Base-by-base conservation (phyloP, 64 coral and sea anemone genomes). In the Porites lutea region DNA sequence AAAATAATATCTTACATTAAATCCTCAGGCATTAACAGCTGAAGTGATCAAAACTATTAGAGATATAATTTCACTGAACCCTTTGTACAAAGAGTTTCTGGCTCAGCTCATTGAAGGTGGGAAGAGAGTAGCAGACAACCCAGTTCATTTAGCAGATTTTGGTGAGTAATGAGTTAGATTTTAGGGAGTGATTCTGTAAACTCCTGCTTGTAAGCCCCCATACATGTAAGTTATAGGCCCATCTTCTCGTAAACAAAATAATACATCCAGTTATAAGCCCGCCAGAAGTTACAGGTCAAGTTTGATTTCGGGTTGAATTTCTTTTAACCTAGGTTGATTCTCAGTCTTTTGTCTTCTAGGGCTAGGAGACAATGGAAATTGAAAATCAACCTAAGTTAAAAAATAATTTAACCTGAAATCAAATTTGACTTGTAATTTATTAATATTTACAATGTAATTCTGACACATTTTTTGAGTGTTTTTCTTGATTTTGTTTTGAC, bases 31-130 rank as follows among this genome's bases (percentile, higher is more conserved):
- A 50, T 55, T 99, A 6, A 88, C 97, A 48, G 97, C 97, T 8
- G 97, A 99, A 61, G 91, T 93, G 16, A 93, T 99, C 82, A 99
- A 99, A 57, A 99, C 97, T 5, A 99, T 99, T 48, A 93, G 94
- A 77, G 97, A 99, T 54, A 99, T 99, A 37, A 99, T 99, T 19
- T 89, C 95, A 5, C 48, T 99, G 10, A 99, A 99, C 44, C 97
- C 94, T 78, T 61, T 99, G 44, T 99, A 99, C 89, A 99, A 99
- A 86, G 97, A 99, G 44, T 99, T 96, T 12, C 63, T 99, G 18
- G 94, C 97, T 75, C 97, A 99, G 75, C 97, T 99, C 13, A 96
- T 99, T 67, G 97, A 99, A 69, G 97, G 93, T 54, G 97, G 97
- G 21, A 99, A 96, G 74, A 99, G 87, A 88, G 97, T 99, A 45